Evolutionary conservation across 2,888 invertebrate species (phyloP).

Genomic region (Epinotia demarniana): DNA sequence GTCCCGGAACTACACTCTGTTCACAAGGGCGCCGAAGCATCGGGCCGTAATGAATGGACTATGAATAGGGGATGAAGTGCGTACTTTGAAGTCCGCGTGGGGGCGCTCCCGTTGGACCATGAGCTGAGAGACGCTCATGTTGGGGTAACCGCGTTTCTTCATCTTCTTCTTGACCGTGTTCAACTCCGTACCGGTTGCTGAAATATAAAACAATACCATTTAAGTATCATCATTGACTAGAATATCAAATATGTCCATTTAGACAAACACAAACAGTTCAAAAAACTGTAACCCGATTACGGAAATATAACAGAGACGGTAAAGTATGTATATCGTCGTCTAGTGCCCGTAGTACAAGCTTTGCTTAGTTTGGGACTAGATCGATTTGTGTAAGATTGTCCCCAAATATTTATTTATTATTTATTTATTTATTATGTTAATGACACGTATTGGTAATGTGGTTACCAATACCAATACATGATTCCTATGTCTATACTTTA

Average conservation of each 20-base stretch:
- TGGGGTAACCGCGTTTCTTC: conserved; percentile 86
- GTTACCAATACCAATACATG: no score
- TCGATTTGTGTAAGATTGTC: no score
- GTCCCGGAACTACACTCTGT: background rate
- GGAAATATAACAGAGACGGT: no score
- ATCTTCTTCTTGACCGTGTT: conserved; percentile 86
- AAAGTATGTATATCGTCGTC: no score
- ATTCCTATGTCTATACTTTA: no score
- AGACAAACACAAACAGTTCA: no score
- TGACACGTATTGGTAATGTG: no score
- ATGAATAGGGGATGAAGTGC: conserved; percentile 46
- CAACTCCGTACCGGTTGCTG: conserved; percentile 72
- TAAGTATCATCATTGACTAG: background rate
- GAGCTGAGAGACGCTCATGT: conserved; percentile 87
- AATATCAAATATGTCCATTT: background rate
- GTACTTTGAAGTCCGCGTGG: conserved; percentile 80
- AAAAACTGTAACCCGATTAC: no score
- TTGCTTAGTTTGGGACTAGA: no score
- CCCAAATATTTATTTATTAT: no score
- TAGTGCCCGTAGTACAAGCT: no score
- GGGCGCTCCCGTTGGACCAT: conserved; percentile 87
- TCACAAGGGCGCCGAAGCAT: conserved; percentile 47
- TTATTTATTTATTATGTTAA: no score
- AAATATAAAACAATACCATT: conserved; percentile 49
- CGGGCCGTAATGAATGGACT: conserved; percentile 34